Base-by-base conservation (phyloP, 1,140 invertebrate species). In the Neodiprion pinetum region DNA sequence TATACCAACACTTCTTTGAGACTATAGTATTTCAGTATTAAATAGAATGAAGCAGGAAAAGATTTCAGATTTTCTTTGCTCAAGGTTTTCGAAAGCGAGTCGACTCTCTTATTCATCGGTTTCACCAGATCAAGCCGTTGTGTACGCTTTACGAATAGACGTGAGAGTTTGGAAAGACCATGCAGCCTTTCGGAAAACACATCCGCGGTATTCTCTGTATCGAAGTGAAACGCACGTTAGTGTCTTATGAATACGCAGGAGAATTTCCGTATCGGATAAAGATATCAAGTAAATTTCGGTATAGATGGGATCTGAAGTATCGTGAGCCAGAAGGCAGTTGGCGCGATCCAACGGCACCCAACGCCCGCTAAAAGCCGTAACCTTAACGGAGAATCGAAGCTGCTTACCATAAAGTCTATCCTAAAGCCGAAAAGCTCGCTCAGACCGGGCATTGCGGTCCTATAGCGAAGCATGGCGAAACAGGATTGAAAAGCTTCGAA, bases 341-440 rank as follows among this genome's bases (percentile, higher is more conserved):
- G 53, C 53, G 53, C 53, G 53, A 61, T 61, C 53, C 11, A 61
- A 61, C n/a, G 53, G 11, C n/a, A 7, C 9, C 53, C 53, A 61
- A 61, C 53, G 7, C 11, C 28, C 53, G 53, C 66, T 67, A 65
- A 10, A 50, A 74, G 68, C 74, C 78, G 79, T 81, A 81, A 82
- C 77, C 80, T 82, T 84, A 84, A 84, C 82, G 82, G 82, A 81
- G 82, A 84, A 83, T 84, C 82, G 82, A 84, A 84, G 76, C 80
- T 83, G 80, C 82, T 84, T 84, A 82, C 81, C 82, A 83, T 84
- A 84, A 84, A 84, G 80, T 84, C 79, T 75, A 61, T 76, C 77
- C 73, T 76, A 81, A 83, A 82, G 78, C 82, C 75, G 14, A 48
- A 17, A 67, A 17, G 53, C 48, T 48, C 9, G 61, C 66, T 9